Evolutionary conservation across 2,797 vertebrate species (phyloP).

Genomic region (Manis pentadactyla): DNA sequence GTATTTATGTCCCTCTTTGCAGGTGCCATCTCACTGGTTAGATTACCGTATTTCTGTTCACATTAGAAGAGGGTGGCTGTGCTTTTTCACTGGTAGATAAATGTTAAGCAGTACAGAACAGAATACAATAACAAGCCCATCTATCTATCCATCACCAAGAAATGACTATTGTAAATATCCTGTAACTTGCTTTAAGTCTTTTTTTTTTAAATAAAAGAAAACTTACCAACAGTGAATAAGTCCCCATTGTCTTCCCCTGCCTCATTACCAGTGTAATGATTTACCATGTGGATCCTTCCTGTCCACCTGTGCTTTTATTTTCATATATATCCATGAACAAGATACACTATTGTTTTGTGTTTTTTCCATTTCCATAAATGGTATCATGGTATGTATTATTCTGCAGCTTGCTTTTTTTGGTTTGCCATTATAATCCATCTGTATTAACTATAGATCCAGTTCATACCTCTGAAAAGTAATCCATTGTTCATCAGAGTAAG

Average conservation of each 20-base stretch:
- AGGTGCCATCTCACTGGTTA: conserved; percentile 18
- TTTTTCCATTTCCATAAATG: conserved; percentile 48
- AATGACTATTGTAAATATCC: background rate
- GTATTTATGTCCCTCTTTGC: background rate
- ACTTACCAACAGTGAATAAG: background rate
- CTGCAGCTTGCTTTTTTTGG: background rate
- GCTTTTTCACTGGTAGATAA: conserved; percentile 13
- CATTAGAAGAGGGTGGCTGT: background rate
- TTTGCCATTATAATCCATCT: background rate
- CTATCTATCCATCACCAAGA: background rate
- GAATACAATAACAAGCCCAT: background rate
- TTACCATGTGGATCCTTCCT: background rate
- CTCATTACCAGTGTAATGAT: background rate
- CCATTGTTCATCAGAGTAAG: background rate
- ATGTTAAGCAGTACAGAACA: background rate
- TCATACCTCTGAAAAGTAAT: background rate
- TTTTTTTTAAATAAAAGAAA: conserved; percentile 42
- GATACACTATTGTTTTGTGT: background rate
- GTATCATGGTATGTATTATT: background rate
- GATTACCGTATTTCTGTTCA: background rate
- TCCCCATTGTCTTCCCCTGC: conserved; percentile 50
- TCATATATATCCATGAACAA: background rate
- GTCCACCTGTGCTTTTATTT: background rate
- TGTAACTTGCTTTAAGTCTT: conserved; percentile 51
- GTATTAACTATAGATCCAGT: background rate